These are phyloP conservation scores for Drosophila quinaria DNA, from an alignment of 2,888 invertebrate genomes.

Conservation along the genomic window DNA sequence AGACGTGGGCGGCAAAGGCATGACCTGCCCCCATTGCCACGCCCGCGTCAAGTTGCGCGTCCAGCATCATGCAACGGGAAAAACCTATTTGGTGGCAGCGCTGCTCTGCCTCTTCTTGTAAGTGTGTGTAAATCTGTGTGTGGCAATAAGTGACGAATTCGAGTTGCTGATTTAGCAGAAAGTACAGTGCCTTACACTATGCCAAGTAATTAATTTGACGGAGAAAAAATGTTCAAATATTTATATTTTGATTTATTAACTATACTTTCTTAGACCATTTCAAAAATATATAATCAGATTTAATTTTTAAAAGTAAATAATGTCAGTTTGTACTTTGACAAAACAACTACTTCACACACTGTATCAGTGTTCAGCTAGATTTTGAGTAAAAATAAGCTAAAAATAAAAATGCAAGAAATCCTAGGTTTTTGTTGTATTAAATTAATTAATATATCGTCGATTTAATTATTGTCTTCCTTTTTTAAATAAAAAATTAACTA, in stretches of 20 bases:
- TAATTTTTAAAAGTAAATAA: background rate
- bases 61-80: slow-evolving; percentile 57
- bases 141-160: background rate
- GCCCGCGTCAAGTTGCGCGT: slow-evolving; percentile 31
- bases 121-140: slow-evolving; percentile 24
- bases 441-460: too few relatives aligned
- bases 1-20: slow-evolving; percentile 26
- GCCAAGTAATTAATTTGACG: background rate
- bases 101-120: slow-evolving; percentile 54
- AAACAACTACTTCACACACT: background rate
- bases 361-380: too few relatives aligned
- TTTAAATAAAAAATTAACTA: too few relatives aligned
- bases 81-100: slow-evolving; percentile 44
- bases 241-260: background rate
- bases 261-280: too few relatives aligned
- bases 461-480: too few relatives aligned
- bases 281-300: background rate
- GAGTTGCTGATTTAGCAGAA: background rate
- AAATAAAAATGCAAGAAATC: too few relatives aligned
- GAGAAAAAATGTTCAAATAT: background rate
- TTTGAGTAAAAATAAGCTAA: too few relatives aligned
- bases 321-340: background rate
- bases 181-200: background rate
- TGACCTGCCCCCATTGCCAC: slow-evolving; percentile 56
- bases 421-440: too few relatives aligned